Evolutionary conservation across 2,888 invertebrate species (phyloP).

Genomic region (Mellilla xanthometata): DNA sequence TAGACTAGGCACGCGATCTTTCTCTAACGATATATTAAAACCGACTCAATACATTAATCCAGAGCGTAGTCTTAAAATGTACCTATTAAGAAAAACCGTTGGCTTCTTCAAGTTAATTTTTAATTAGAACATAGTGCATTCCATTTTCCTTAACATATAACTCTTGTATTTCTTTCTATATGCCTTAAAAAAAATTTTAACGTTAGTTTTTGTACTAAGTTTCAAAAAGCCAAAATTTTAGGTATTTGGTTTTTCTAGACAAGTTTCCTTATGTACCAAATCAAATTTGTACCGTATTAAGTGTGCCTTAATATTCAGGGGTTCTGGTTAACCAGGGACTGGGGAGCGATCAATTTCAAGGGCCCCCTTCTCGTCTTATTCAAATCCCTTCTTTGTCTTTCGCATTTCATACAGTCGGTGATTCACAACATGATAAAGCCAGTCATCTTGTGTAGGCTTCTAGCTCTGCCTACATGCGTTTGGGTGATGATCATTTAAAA

Average conservation of each 20-base stretch:
- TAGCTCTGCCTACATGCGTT: background rate
- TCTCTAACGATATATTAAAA: conserved; percentile 39
- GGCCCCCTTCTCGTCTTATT: conserved; percentile 68
- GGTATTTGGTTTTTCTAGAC: too few relatives aligned
- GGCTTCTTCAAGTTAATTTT: too few relatives aligned
- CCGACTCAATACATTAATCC: conserved; percentile 32
- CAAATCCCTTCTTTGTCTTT: conserved; percentile 80
- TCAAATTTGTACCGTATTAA: conserved; percentile 77
- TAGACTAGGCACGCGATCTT: conserved; percentile 48
- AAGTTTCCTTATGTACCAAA: conserved; percentile 46
- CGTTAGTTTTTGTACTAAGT: too few relatives aligned
- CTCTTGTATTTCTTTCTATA: too few relatives aligned
- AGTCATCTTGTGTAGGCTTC: conserved; percentile 6
- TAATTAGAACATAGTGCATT: too few relatives aligned
- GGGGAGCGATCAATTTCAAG: conserved; percentile 81
- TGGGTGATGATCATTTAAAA: too few relatives aligned
- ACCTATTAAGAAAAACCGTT: too few relatives aligned
- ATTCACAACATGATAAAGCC: conserved; percentile 66
- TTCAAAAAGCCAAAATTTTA: too few relatives aligned
- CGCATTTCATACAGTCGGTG: conserved; percentile 68
- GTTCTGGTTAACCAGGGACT: conserved; percentile 73
- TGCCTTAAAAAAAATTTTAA: too few relatives aligned
- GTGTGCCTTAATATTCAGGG: conserved; percentile 57
- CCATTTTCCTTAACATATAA: too few relatives aligned
- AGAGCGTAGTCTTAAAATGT: too few relatives aligned